These are phyloP conservation scores for Drosophila parabipectinata DNA, from an alignment of 1,140 invertebrate genomes.

Conservation along the genomic window DNA sequence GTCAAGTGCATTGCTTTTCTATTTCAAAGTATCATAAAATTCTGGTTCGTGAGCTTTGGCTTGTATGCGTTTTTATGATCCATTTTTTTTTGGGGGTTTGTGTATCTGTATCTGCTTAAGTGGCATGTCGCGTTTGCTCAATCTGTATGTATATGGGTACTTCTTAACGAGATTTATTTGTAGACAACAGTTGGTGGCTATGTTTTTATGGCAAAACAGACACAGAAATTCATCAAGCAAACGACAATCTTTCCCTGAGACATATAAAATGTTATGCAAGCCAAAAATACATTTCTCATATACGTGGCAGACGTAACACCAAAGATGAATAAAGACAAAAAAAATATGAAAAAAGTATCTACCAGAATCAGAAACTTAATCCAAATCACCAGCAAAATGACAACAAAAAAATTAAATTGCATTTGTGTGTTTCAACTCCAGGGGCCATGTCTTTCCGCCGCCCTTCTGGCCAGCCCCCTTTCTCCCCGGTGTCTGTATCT, in stretches of 20 bases:
- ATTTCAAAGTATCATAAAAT: conserved; percentile 31
- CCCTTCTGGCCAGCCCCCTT: neutral
- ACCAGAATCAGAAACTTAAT: conserved; percentile 32
- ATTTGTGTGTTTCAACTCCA: conserved; percentile 71
- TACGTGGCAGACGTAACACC: conserved; percentile 45
- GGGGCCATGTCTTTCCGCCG: conserved; percentile 31
- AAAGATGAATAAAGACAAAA: conserved; percentile 50
- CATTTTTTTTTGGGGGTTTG: conserved; percentile 16
- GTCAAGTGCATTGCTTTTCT: conserved; percentile 32
- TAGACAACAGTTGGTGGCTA: conserved; percentile 79
- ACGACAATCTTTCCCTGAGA: conserved; percentile 54
- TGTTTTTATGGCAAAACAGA: conserved; percentile 72
- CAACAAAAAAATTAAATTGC: conserved; percentile 76
- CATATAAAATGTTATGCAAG: conserved; percentile 47
- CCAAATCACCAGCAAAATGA: conserved; percentile 28
- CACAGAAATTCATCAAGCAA: conserved; percentile 74
- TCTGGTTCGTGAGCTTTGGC: neutral
- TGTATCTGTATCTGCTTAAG: conserved; percentile 51
- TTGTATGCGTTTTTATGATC: conserved; percentile 53
- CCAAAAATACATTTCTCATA: conserved; percentile 83
- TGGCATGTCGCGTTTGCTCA: conserved; percentile 9
- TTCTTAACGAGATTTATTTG: conserved; percentile 81
- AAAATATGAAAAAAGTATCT: conserved; percentile 30
- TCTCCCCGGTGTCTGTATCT: conserved; percentile 37
- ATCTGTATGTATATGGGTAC: conserved; percentile 27